These are phyloP conservation scores for Gulo gulo DNA, from an alignment of 2,113 vertebrate genomes.

Conservation along the genomic window DNA sequence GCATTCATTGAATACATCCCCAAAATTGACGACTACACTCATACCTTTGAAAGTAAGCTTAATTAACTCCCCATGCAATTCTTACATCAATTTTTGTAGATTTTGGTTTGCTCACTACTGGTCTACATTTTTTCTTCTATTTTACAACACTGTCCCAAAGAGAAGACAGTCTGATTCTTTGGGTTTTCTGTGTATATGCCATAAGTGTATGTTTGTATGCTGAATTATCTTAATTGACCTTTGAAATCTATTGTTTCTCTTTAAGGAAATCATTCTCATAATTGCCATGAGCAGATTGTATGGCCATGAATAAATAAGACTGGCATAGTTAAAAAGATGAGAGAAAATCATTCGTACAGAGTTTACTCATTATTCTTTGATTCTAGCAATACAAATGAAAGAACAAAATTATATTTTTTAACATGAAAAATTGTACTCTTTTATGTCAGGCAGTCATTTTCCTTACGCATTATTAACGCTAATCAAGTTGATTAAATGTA, in stretches of 20 bases:
- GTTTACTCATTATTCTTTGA: background rate
- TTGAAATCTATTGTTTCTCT: background rate
- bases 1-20: background rate
- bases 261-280: conserved; percentile 35
- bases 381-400: conserved; percentile 36
- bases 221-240: background rate
- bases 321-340: background rate
- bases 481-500: conserved; percentile 23
- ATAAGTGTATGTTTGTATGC: background rate
- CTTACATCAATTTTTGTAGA: background rate
- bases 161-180: background rate
- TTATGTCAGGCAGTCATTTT: background rate
- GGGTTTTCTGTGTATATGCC: background rate
- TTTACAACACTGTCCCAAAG: conserved; percentile 18
- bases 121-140: background rate
- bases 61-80: background rate
- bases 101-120: background rate
- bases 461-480: conserved; percentile 1
- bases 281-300: background rate
- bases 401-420: conserved; percentile 59
- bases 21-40: too few species aligned
- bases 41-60: background rate
- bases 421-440: conserved; percentile 52
- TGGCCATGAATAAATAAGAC: background rate
- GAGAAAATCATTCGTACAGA: background rate